Percentiles rank a stretch among this genome's conserved stretches.
Evolutionary conservation across 2,888 invertebrate genomes (phyloP).

Genomic region (Cistogaster globosa): DNA sequence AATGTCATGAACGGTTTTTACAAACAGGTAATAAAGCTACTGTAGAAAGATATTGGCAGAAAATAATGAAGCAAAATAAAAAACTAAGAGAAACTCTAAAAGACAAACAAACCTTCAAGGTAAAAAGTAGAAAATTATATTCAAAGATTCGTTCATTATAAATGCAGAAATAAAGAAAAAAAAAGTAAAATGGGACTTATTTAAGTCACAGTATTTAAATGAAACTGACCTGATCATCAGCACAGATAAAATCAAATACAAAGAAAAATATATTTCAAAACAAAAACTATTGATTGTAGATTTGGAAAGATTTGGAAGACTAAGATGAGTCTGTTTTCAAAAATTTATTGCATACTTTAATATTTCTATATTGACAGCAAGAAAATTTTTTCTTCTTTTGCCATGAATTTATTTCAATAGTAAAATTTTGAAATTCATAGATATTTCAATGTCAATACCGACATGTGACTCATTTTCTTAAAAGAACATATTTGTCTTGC

Average conservation of each 20-base stretch:
- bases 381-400: not conserved
- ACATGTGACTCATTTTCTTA: slow-evolving; percentile 31
- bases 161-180: too few species aligned
- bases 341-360: slow-evolving; percentile 56
- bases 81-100: not conserved
- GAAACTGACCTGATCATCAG: slow-evolving; percentile 51
- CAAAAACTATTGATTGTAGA: not conserved
- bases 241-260: not conserved
- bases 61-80: not conserved
- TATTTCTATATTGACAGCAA: slow-evolving; percentile 35
- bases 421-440: slow-evolving; percentile 15
- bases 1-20: slow-evolving; percentile 36
- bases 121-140: not conserved
- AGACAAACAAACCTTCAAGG: slow-evolving; percentile 2
- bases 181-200: slow-evolving; percentile 47
- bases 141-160: slow-evolving; percentile 19
- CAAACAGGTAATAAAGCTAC: slow-evolving; percentile 45
- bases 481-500: not conserved
- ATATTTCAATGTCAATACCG: slow-evolving; percentile 47
- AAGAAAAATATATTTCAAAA: too few species aligned
- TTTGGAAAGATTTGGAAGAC: slow-evolving; percentile 24
- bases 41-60: slow-evolving; percentile 19
- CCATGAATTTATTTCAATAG: slow-evolving; percentile 20
- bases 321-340: slow-evolving; percentile 13
- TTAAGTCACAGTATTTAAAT: slow-evolving; percentile 60